Percentiles rank a stretch among this genome's conserved stretches.
These are phyloP conservation scores for Bothrops jararaca DNA, from an alignment of 2,113 vertebrate genomes.

Conservation along the genomic window DNA sequence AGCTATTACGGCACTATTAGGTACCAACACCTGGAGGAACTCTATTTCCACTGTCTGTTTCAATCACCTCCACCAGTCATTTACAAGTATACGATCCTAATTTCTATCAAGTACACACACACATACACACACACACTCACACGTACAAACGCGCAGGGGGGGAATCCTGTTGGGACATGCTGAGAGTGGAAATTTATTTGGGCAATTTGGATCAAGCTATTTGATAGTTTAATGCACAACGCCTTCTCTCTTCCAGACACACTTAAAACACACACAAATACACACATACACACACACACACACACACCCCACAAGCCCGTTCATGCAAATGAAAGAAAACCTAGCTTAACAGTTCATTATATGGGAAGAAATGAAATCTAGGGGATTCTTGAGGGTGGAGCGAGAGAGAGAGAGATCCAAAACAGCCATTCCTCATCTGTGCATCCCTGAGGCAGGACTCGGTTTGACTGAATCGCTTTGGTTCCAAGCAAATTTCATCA, in stretches of 20 bases:
- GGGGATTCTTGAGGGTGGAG: background rate
- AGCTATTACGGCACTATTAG: conserved; percentile 85
- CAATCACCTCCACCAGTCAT: conserved; percentile 84
- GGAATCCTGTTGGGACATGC: conserved; percentile 68
- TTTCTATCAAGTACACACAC: conserved; percentile 73
- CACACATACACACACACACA: too few species aligned
- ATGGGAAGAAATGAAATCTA: conserved; percentile 32
- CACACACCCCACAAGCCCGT: conserved; percentile 59
- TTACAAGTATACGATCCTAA: conserved; percentile 87
- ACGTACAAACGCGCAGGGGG: too few species aligned
- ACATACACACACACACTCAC: background rate
- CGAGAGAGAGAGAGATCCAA: background rate
- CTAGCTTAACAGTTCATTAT: conserved; percentile 53
- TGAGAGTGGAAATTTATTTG: conserved; percentile 81
- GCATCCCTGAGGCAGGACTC: background rate
- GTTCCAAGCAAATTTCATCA: background rate
- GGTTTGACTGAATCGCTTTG: background rate
- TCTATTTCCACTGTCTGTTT: conserved; percentile 81
- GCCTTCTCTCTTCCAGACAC: conserved; percentile 57
- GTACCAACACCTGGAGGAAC: conserved; percentile 84
- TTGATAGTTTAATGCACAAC: conserved; percentile 75
- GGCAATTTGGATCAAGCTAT: conserved; percentile 81
- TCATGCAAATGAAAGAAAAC: conserved; percentile 67
- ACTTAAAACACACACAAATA: background rate
- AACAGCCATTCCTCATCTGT: too few species aligned